Evolutionary conservation across 2,888 invertebrate genomes (phyloP).

Genomic region (Drosophila cognata): DNA sequence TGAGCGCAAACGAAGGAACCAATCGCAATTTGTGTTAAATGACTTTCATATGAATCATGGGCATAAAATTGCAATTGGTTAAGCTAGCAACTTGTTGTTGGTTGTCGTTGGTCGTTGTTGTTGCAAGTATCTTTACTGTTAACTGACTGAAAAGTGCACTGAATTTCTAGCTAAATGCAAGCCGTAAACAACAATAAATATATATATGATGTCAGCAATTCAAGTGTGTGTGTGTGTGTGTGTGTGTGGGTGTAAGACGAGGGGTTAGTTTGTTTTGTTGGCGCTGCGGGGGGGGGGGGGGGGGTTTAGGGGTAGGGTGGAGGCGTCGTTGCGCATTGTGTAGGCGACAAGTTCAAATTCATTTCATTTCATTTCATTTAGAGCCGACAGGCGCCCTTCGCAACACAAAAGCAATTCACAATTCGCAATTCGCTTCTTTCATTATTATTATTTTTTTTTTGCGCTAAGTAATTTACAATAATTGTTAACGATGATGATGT

Average conservation of each 20-base stretch:
- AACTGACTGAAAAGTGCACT: constrained; percentile 76
- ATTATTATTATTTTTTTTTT: constrained; percentile 16
- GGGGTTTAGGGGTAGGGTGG: not conserved
- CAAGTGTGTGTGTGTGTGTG: constrained; percentile 11
- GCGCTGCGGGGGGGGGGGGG: no score
- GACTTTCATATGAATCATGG: constrained; percentile 45
- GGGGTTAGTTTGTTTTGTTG: not conserved
- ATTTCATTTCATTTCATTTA: constrained; percentile 55
- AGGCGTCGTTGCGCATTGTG: constrained; percentile 29
- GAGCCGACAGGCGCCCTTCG: constrained; percentile 40
- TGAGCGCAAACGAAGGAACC: not conserved
- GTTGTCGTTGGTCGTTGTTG: not conserved
- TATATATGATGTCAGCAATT: constrained; percentile 71
- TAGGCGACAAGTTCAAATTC: constrained; percentile 76
- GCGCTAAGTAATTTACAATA: constrained; percentile 73
- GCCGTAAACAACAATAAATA: constrained; percentile 60
- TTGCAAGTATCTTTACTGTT: constrained; percentile 55
- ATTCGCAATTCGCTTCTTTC: constrained; percentile 5
- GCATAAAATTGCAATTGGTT: constrained; percentile 43
- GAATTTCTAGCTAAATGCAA: constrained; percentile 62
- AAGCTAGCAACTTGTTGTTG: constrained; percentile 6
- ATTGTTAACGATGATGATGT: constrained; percentile 65
- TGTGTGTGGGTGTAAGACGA: not conserved
- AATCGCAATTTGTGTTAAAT: not conserved
- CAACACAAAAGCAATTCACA: constrained; percentile 25